Percentiles rank a stretch among this genome's conserved stretches.
These are phyloP conservation scores for Epinephelus coioides DNA, from an alignment of 2,797 vertebrate genomes.

Conservation along the genomic window DNA sequence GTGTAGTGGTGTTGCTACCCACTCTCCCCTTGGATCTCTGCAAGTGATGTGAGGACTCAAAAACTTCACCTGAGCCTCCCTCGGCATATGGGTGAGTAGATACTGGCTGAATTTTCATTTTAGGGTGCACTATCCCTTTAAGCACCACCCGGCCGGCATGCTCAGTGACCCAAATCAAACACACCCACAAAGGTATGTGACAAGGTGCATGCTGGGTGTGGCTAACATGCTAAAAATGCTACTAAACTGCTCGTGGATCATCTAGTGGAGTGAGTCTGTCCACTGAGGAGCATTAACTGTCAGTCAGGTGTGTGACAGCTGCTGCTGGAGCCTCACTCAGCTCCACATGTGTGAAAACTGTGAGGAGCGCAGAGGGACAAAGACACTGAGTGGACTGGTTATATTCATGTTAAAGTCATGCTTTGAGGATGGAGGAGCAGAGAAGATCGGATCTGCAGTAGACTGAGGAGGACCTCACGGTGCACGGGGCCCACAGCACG, in stretches of 20 bases:
- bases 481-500: not conserved
- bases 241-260: too few relatives aligned
- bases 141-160: not conserved
- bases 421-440: not conserved
- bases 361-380: fast-evolving
- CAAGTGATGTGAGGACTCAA: too few relatives aligned
- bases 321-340: not conserved
- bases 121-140: too few relatives aligned
- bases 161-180: not conserved
- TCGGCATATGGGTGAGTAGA: too few relatives aligned
- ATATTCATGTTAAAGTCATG: not conserved
- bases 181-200: not conserved
- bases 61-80: too few relatives aligned
- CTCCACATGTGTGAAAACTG: not conserved
- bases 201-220: not conserved
- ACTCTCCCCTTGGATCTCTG: too few relatives aligned
- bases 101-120: too few relatives aligned
- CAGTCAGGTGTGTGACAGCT: not conserved
- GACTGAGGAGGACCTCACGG: not conserved
- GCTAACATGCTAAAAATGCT: not conserved
- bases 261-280: not conserved
- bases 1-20: too few relatives aligned
- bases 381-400: not conserved
- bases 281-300: not conserved
- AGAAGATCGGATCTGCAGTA: not conserved